A percentile compares a stretch with the other conserved stretches of the same genome.
These are phyloP conservation scores for Vultur gryphus DNA, from an alignment of 2,797 vertebrate genomes.

Conservation along the genomic window DNA sequence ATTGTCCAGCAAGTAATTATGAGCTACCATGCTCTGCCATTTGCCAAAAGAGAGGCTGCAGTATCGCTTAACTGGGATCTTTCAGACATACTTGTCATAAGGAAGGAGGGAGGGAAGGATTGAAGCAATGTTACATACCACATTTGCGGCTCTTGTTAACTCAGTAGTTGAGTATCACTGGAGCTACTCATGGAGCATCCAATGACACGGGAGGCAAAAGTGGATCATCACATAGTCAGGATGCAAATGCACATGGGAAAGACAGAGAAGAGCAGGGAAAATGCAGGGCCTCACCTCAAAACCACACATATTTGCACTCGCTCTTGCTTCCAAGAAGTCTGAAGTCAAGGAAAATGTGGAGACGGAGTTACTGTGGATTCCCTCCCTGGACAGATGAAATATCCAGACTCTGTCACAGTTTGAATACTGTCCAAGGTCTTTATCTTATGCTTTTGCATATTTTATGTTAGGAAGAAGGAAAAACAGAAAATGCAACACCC, in stretches of 20 bases:
- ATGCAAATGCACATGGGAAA: not conserved
- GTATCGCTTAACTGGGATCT: not conserved
- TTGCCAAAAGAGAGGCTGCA: not conserved
- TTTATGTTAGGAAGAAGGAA: slow-evolving; percentile 25
- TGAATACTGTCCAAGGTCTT: slow-evolving; percentile 18
- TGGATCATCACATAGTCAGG: not conserved
- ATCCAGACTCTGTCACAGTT: slow-evolving; percentile 9
- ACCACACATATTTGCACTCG: not conserved
- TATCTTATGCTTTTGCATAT: not conserved
- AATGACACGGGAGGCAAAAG: not conserved
- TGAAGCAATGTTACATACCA: not conserved
- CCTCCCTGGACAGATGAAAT: slow-evolving; percentile 28
- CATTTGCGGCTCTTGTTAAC: not conserved
- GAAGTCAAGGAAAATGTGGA: not conserved
- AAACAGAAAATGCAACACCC: not conserved
- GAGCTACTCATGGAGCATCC: not conserved
- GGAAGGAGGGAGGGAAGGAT: not conserved
- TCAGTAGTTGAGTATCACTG: not conserved
- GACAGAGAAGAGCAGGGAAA: not conserved
- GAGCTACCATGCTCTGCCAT: not conserved
- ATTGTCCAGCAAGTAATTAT: not conserved
- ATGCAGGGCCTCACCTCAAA: not conserved
- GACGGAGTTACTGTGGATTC: slow-evolving; percentile 1
- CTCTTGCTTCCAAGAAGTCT: not conserved
- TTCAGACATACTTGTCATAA: not conserved